phyloP scores from a whole-genome alignment of 2,888 invertebrate genomes.

The Anorthoa munda region DNA sequence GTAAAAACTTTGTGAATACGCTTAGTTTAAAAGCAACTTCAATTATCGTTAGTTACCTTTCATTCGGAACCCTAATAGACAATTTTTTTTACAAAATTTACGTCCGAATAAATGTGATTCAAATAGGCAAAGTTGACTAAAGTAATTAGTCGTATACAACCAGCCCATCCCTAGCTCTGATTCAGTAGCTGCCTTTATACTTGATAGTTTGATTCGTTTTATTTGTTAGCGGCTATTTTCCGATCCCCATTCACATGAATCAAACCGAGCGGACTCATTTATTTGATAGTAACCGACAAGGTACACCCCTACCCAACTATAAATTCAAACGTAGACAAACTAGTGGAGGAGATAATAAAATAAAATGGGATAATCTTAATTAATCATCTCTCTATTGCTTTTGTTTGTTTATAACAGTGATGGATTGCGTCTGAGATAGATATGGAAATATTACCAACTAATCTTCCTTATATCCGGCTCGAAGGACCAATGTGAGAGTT shows the following conservation, averaged over 20 bases:
- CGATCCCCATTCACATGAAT: constrained; percentile 89
- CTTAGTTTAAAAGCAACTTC: constrained; percentile 6
- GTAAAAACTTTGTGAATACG: neutral
- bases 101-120: constrained; percentile 25
- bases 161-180: constrained; percentile 63
- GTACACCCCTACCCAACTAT: constrained; percentile 77
- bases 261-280: constrained; percentile 89
- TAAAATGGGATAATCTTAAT: constrained; percentile 69
- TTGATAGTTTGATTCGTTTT: constrained; percentile 84
- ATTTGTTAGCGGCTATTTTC: constrained; percentile 86
- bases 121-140: constrained; percentile 39
- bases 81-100: constrained; percentile 33
- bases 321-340: constrained; percentile 70
- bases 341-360: constrained; percentile 68
- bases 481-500: too few species aligned
- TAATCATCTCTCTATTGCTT: constrained; percentile 66
- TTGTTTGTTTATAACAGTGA: constrained; percentile 28
- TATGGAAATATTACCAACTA: constrained; percentile 4
- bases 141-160: constrained; percentile 58
- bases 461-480: too few species aligned
- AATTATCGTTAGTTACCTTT: neutral
- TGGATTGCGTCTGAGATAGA: constrained; percentile 11
- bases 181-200: constrained; percentile 74
- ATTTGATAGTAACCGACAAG: constrained; percentile 85
- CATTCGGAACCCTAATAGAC: neutral